phyloP scores from a whole-genome alignment of 2,888 invertebrate species.

The Lomographa bimaculata region DNA sequence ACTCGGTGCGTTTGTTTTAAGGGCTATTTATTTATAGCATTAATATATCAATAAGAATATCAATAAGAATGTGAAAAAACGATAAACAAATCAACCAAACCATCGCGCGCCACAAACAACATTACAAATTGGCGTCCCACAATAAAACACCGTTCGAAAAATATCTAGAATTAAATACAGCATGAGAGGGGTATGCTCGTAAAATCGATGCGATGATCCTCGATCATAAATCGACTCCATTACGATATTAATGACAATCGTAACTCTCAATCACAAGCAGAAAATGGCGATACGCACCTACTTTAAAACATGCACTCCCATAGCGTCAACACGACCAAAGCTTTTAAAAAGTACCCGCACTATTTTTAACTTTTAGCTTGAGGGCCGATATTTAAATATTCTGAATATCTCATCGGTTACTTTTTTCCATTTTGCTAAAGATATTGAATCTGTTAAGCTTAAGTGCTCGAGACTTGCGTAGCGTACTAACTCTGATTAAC shows the following conservation, averaged over 20 bases:
- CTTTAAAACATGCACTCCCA: slow-evolving; percentile 37
- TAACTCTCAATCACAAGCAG: slow-evolving; percentile 69
- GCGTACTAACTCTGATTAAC: no score
- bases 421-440: slow-evolving; percentile 31
- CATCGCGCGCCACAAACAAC: slow-evolving; percentile 40
- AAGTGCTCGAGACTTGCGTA: slow-evolving; percentile 29
- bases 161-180: slow-evolving; percentile 55
- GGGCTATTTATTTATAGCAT: no score
- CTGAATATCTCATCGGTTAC: slow-evolving; percentile 31
- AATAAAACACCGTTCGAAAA: slow-evolving; percentile 49
- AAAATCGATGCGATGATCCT: slow-evolving; percentile 62
- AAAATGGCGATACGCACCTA: slow-evolving; percentile 54
- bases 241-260: slow-evolving; percentile 74
- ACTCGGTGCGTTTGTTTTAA: no score
- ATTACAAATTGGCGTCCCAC: slow-evolving; percentile 52
- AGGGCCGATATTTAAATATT: slow-evolving; percentile 33
- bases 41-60: slow-evolving; percentile 28
- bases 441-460: slow-evolving; percentile 30
- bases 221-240: slow-evolving; percentile 69
- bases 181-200: slow-evolving; percentile 45
- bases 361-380: slow-evolving; percentile 32
- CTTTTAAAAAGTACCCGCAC: slow-evolving; percentile 28
- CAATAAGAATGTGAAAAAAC: slow-evolving; percentile 8
- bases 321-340: slow-evolving; percentile 45
- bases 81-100: slow-evolving; percentile 27